phyloP scores from a whole-genome alignment of 2,888 invertebrate species.

The Neelides folsomi region DNA sequence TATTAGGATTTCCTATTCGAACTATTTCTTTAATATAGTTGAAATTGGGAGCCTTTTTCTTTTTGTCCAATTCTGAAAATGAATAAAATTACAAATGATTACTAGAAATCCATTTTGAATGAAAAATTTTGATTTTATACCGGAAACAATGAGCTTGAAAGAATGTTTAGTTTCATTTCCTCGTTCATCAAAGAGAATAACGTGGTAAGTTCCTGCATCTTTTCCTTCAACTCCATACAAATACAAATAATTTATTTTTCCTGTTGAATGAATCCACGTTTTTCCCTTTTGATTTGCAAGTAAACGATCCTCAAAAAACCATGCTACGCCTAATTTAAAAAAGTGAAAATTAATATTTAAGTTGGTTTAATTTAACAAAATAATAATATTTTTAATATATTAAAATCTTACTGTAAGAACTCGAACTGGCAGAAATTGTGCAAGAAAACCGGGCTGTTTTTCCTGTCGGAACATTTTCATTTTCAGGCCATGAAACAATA shows the following conservation, averaged over 20 bases:
- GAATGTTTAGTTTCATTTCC: constrained; percentile 31
- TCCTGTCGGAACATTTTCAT: constrained; percentile 10
- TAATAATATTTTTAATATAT: too few relatives aligned
- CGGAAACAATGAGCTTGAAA: constrained; percentile 27
- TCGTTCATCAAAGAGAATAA: constrained; percentile 29
- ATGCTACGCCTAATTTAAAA: constrained; percentile 23
- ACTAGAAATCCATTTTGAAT: neutral
- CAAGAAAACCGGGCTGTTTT: constrained; percentile 21
- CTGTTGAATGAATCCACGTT: constrained; percentile 18
- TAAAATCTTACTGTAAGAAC: neutral
- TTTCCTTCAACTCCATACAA: constrained; percentile 29
- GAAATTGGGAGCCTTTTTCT: constrained; percentile 25
- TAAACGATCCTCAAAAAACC: constrained; percentile 29
- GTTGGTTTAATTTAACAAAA: too few relatives aligned
- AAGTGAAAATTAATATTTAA: neutral
- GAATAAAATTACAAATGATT: constrained; percentile 5
- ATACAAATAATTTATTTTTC: constrained; percentile 28
- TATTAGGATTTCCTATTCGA: constrained; percentile 8
- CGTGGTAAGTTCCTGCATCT: constrained; percentile 36
- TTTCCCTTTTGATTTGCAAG: constrained; percentile 19
- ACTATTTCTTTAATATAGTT: constrained; percentile 18
- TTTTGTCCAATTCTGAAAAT: constrained; percentile 13
- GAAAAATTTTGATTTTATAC: constrained; percentile 11
- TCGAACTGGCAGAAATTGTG: constrained; percentile 2
- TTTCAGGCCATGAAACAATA: constrained; percentile 9